Evolutionary conservation across 2,888 invertebrate genomes (phyloP).

Genomic region (Malachius bipustulatus): DNA sequence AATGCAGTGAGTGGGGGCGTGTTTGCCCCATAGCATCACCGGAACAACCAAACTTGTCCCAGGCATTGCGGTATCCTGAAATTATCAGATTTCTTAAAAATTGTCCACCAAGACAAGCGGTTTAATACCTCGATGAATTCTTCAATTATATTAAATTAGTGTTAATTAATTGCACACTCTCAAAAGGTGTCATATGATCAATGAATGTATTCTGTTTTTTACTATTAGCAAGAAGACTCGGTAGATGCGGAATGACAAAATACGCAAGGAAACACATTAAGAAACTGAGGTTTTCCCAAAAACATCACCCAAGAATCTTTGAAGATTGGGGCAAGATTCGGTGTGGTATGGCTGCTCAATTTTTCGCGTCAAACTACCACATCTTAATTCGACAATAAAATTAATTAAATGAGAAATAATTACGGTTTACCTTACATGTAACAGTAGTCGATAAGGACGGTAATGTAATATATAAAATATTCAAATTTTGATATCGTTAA

Average conservation of each 20-base stretch:
- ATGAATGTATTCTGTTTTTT: background rate
- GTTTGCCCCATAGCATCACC: constrained; percentile 93
- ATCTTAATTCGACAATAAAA: background rate
- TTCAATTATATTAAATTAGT: constrained; percentile 27
- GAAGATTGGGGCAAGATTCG: background rate
- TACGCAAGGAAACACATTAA: background rate
- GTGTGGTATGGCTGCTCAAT: background rate
- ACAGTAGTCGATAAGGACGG: constrained; percentile 24
- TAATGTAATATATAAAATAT: constrained; percentile 27
- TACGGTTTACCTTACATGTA: constrained; percentile 8
- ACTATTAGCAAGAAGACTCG: no score
- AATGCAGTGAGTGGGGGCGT: constrained; percentile 93
- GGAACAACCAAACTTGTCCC: constrained; percentile 91
- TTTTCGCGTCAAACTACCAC: no score
- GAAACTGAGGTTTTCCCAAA: background rate
- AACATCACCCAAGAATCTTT: background rate
- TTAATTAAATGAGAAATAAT: background rate
- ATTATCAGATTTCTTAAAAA: constrained; percentile 5
- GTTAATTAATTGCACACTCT: constrained; percentile 24
- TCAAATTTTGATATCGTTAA: constrained; percentile 22
- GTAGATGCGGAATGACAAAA: no score
- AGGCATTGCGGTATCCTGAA: constrained; percentile 43
- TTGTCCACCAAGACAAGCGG: background rate
- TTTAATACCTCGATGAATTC: constrained; percentile 4
- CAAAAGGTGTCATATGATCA: constrained; percentile 20